These are phyloP conservation scores for Coreoperca whiteheadi DNA, from an alignment of 2,113 vertebrate genomes.

Conservation along the genomic window DNA sequence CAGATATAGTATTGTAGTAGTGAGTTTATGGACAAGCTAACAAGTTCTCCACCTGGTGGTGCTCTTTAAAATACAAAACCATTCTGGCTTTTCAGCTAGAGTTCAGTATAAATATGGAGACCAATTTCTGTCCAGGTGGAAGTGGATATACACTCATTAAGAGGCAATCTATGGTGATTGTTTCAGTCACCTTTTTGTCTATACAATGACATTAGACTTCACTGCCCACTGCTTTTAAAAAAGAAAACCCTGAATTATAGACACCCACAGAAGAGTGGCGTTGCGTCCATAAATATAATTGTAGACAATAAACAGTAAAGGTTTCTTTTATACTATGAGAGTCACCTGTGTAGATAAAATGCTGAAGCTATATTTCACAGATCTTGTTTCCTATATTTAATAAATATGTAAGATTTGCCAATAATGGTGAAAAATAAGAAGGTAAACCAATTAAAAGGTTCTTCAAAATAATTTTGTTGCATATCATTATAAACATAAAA, in stretches of 20 bases:
- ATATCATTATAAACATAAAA: background rate
- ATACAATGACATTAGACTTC: background rate
- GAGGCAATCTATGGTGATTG: background rate
- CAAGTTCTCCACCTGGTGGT: conserved; percentile 31
- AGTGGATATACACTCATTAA: background rate
- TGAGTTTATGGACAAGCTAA: background rate
- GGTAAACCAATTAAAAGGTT: background rate
- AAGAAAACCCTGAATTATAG: too few relatives aligned
- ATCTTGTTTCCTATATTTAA: background rate
- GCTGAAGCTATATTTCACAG: background rate
- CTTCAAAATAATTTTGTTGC: background rate
- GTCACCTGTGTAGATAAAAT: background rate
- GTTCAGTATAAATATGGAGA: background rate
- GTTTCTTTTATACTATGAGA: background rate
- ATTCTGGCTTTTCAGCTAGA: background rate
- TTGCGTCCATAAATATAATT: background rate
- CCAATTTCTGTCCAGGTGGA: background rate
- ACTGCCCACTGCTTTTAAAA: background rate
- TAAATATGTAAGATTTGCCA: background rate
- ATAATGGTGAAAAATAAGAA: background rate
- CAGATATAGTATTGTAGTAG: too few relatives aligned
- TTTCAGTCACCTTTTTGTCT: background rate
- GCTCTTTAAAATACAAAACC: conserved; percentile 1
- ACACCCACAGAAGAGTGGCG: background rate
- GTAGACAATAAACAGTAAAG: background rate